A percentile compares a stretch with the other conserved stretches of the same genome.
phyloP scores from a whole-genome alignment of 64 coral and sea anemone species.

The Porites lutea region DNA sequence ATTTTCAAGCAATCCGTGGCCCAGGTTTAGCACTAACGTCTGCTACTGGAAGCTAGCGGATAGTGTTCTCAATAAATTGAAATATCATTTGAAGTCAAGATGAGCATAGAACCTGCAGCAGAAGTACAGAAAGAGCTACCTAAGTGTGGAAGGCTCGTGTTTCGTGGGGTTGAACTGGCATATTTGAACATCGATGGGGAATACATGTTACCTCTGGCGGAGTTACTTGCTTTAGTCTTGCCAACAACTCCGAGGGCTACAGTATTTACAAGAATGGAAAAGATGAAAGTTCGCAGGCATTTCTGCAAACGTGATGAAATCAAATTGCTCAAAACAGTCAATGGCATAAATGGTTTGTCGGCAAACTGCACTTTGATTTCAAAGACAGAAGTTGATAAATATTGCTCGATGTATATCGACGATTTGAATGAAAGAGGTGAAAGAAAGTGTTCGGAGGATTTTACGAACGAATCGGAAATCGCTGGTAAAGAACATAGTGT shows the following conservation, averaged over 20 bases:
- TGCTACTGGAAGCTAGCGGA: neutral
- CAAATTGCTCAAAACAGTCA: conserved; percentile 92
- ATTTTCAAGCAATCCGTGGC: conserved; percentile 7
- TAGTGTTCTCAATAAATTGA: conserved; percentile 19
- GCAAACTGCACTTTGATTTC: conserved; percentile 93
- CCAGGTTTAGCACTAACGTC: neutral
- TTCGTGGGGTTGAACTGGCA: conserved; percentile 90
- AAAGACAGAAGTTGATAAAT: conserved; percentile 89
- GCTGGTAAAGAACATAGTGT: neutral
- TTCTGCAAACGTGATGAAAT: conserved; percentile 88
- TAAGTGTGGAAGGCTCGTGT: conserved; percentile 74
- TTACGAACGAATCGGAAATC: conserved; percentile 3
- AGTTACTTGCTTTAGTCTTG: conserved; percentile 82
- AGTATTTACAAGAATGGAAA: conserved; percentile 98
- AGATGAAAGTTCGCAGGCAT: conserved; percentile 94
- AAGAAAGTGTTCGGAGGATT: conserved; percentile 34
- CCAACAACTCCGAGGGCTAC: conserved; percentile 87
- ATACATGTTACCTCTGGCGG: conserved; percentile 91
- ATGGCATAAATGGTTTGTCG: conserved; percentile 93
- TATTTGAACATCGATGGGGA: conserved; percentile 93
- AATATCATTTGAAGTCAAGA: conserved; percentile 18
- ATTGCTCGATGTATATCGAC: conserved; percentile 86
- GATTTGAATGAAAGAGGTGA: conserved; percentile 58
- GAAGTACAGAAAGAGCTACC: neutral
- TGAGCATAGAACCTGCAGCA: conserved; percentile 8